phyloP scores from a whole-genome alignment of 2,888 invertebrate species.

The Synergus umbraculus region DNA sequence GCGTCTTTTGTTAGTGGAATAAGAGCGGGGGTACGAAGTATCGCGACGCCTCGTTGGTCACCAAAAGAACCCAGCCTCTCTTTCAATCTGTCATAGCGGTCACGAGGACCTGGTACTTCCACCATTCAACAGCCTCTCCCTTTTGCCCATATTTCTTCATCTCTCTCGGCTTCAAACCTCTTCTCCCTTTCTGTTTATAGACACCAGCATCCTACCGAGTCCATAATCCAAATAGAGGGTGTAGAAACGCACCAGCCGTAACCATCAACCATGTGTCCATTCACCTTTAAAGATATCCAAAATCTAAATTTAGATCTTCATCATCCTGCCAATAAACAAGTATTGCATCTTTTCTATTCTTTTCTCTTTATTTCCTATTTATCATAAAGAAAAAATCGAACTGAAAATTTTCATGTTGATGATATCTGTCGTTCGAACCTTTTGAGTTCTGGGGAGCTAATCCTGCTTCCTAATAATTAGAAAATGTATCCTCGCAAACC shows the following conservation, averaged over 20 bases:
- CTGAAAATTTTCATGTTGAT: not conserved
- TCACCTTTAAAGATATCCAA: constrained; percentile 39
- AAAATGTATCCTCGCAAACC: constrained; percentile 47
- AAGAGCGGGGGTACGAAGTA: constrained; percentile 54
- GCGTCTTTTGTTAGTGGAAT: constrained; percentile 46
- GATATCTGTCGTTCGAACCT: constrained; percentile 10
- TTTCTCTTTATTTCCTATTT: not conserved
- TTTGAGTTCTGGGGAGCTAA: constrained; percentile 37
- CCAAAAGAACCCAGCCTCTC: constrained; percentile 65
- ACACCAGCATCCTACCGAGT: constrained; percentile 66
- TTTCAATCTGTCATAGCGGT: constrained; percentile 69
- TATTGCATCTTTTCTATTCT: not conserved
- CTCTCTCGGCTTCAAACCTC: constrained; percentile 49
- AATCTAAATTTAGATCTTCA: not conserved
- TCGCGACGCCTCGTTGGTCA: constrained; percentile 72
- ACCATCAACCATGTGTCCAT: constrained; percentile 73
- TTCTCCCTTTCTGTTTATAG: constrained; percentile 69
- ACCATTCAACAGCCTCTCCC: constrained; percentile 47
- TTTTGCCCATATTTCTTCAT: constrained; percentile 50
- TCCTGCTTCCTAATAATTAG: constrained; percentile 61
- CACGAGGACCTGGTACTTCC: constrained; percentile 56
- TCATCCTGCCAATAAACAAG: not conserved
- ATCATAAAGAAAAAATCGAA: not conserved
- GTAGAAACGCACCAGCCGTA: constrained; percentile 68
- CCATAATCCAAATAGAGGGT: constrained; percentile 75